phyloP scores from a whole-genome alignment of 2,888 invertebrate species.

The Coelopa pilipes region DNA sequence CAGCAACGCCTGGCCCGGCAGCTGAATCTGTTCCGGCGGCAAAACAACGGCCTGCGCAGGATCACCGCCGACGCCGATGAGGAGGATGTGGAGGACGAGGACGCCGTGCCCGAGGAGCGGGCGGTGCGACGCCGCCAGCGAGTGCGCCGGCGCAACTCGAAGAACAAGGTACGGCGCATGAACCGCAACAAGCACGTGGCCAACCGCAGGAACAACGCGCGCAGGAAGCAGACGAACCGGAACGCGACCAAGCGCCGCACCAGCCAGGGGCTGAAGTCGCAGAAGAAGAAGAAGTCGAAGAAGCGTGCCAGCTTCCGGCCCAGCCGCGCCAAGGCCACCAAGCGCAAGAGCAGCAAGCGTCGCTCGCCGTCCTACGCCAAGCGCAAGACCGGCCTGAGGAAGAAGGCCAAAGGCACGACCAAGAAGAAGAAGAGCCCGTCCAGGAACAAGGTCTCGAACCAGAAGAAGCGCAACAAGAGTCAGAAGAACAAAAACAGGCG shows the following conservation, averaged over 20 bases:
- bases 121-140: constrained; percentile 48
- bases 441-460: neutral
- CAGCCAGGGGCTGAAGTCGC: neutral
- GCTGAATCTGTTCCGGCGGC: constrained; percentile 42
- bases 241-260: constrained; percentile 25
- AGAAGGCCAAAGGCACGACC: neutral
- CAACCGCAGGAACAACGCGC: constrained; percentile 34
- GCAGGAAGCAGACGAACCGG: constrained; percentile 22
- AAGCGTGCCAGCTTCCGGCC: neutral
- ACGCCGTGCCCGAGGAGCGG: constrained; percentile 45
- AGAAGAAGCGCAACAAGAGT: neutral
- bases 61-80: neutral
- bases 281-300: constrained; percentile 11
- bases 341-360: neutral
- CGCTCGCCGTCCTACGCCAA: neutral
- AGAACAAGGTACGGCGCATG: constrained; percentile 39
- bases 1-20: constrained; percentile 46
- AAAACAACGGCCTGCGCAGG: neutral
- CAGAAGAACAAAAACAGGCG: neutral
- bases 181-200: constrained; percentile 40
- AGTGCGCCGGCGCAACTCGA: constrained; percentile 44
- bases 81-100: constrained; percentile 29
- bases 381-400: neutral
- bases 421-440: neutral
- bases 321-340: neutral